Evolutionary conservation across 2,113 vertebrate species (phyloP).

Genomic region (Thamnaconus septentrionalis): DNA sequence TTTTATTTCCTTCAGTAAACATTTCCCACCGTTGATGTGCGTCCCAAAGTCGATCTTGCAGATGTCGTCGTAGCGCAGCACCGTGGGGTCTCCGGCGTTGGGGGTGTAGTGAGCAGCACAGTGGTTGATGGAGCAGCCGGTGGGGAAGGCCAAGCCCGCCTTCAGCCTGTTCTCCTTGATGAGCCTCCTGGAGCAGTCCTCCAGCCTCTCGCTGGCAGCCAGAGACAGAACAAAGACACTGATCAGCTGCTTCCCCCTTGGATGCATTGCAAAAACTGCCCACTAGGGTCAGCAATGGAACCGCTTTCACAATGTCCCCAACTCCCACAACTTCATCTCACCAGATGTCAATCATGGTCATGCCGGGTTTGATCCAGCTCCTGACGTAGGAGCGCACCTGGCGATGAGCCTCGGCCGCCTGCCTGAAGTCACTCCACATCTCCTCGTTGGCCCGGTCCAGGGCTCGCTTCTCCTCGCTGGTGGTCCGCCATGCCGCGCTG

Average conservation of each 20-base stretch:
- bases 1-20: background rate
- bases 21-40: conserved; percentile 89
- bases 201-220: conserved; percentile 59
- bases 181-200: conserved; percentile 92
- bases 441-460: conserved; percentile 96
- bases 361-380: conserved; percentile 95
- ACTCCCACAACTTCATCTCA: conserved; percentile 66
- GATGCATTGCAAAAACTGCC: too few species aligned
- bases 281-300: too few species aligned
- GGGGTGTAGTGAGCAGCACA: conserved; percentile 99
- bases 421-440: conserved; percentile 96
- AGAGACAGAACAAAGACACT: background rate
- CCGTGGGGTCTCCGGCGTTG: conserved; percentile 95
- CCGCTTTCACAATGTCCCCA: too few species aligned
- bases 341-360: conserved; percentile 99
- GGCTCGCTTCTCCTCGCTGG: conserved; percentile 89
- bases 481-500: conserved; percentile 87
- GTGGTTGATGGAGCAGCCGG: conserved; percentile 97
- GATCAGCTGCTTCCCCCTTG: background rate
- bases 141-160: conserved; percentile 97
- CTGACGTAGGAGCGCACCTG: conserved; percentile 96
- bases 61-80: conserved; percentile 96
- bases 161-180: conserved; percentile 94
- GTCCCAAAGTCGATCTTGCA: conserved; percentile 99
- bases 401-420: conserved; percentile 97